These are phyloP conservation scores for Cepphus grylle DNA, from an alignment of 2,113 vertebrate species.

Conservation along the genomic window DNA sequence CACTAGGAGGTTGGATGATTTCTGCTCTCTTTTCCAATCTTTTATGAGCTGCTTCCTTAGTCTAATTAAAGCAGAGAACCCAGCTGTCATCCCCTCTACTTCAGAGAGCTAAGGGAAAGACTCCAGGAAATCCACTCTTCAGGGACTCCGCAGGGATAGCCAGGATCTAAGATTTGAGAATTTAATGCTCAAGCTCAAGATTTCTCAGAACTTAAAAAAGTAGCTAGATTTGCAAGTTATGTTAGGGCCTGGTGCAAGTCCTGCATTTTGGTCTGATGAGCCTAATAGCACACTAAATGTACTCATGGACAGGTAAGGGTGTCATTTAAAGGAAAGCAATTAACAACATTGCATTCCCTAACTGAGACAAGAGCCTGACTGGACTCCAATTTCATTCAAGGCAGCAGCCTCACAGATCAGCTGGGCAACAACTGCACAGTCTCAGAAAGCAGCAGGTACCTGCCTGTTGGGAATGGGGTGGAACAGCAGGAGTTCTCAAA, in stretches of 20 bases:
- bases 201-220: background rate
- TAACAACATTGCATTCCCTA: background rate
- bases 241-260: background rate
- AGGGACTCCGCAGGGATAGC: background rate
- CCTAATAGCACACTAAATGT: background rate
- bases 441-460: background rate
- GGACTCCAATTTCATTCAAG: background rate
- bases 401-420: background rate
- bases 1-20: background rate
- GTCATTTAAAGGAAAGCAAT: background rate
- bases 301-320: background rate
- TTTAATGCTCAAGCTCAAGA: background rate
- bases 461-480: rapidly evolving
- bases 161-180: background rate
- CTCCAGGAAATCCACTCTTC: background rate
- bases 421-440: background rate
- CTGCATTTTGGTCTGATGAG: background rate
- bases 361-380: background rate
- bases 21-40: background rate
- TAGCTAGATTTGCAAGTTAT: background rate
- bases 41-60: background rate
- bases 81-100: conserved; percentile 9
- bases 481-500: background rate
- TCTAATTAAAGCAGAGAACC: conserved; percentile 32
- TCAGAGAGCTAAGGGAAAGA: background rate